Conservation (phyloP, 2,113 vertebrate genomes). For the Leucopsar rothschildi region DNA sequence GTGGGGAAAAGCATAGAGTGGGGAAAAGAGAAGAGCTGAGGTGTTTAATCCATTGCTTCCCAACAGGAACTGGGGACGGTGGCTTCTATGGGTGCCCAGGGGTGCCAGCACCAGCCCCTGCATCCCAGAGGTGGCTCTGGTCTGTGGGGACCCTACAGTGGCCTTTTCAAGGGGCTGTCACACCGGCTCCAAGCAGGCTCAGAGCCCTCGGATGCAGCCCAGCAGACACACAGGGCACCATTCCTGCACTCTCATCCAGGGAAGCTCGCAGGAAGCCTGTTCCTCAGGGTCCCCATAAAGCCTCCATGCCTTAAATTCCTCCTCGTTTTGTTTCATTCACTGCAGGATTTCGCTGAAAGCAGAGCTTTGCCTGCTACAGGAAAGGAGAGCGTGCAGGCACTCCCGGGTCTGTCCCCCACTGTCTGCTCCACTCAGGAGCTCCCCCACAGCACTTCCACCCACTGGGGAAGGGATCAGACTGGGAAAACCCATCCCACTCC, state of each 20-base stretch:
- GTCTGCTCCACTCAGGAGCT: neutral
- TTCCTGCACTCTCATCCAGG: neutral
- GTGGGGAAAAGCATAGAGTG: accelerated
- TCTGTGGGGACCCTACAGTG: accelerated
- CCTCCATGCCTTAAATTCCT: neutral
- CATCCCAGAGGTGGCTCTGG: neutral
- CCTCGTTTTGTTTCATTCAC: neutral
- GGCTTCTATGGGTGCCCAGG: neutral
- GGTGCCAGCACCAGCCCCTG: neutral
- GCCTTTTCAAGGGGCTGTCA: neutral
- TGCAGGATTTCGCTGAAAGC: neutral
- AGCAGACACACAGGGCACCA: accelerated
- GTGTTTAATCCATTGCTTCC: accelerated
- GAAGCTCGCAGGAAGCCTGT: neutral
- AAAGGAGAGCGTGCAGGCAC: neutral
- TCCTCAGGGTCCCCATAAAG: neutral
- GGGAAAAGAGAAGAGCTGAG: too few relatives aligned
- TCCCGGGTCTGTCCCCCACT: neutral
- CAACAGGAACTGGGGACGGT: neutral
- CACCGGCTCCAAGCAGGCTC: accelerated
- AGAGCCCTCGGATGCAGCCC: accelerated
- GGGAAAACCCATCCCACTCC: neutral
- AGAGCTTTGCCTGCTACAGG: neutral
- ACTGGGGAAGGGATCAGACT: accelerated
- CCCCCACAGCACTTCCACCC: neutral